Percentiles rank a stretch among this genome's conserved stretches.
phyloP scores from a whole-genome alignment of 1,140 invertebrate genomes.

The Drosophila dunni region DNA sequence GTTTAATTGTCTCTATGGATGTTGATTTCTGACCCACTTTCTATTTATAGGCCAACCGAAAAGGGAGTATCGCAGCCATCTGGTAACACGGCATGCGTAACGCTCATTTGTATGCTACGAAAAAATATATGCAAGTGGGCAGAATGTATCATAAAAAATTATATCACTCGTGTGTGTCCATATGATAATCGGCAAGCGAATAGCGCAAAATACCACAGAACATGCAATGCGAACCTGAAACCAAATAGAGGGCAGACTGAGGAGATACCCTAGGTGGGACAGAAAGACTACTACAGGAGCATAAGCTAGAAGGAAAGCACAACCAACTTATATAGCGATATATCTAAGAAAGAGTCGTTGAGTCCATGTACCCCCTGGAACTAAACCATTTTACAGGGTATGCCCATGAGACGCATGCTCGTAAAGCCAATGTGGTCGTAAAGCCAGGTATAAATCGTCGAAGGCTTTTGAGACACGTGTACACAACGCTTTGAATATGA shows the following conservation, averaged over 20 bases:
- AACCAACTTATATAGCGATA: neutral
- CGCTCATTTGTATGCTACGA: slow-evolving; percentile 70
- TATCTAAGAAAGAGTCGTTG: too few relatives aligned
- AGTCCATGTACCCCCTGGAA: neutral
- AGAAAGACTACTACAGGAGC: too few relatives aligned
- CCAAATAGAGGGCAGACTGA: neutral
- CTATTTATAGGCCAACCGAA: neutral
- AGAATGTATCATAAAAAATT: slow-evolving; percentile 34
- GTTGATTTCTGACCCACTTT: slow-evolving; percentile 14
- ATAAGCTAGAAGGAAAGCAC: neutral
- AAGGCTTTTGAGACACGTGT: slow-evolving; percentile 43
- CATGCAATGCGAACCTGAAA: slow-evolving; percentile 24
- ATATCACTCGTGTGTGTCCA: slow-evolving; percentile 28
- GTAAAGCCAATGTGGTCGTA: slow-evolving; percentile 13
- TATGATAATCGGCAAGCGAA: slow-evolving; percentile 42
- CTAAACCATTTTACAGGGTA: slow-evolving; percentile 30
- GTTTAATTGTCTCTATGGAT: neutral
- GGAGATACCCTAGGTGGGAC: slow-evolving; percentile 35
- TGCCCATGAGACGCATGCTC: slow-evolving; percentile 6
- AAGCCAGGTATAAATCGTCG: slow-evolving; percentile 11
- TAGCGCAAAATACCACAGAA: slow-evolving; percentile 33
- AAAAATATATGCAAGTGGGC: neutral
- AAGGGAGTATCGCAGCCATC: neutral
- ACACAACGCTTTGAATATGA: slow-evolving; percentile 39
- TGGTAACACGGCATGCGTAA: slow-evolving; percentile 21